Evolutionary conservation across 2,113 vertebrate genomes (phyloP), one percentile per base, ranked within the genome.

Genomic region (Pipra filicauda): DNA sequence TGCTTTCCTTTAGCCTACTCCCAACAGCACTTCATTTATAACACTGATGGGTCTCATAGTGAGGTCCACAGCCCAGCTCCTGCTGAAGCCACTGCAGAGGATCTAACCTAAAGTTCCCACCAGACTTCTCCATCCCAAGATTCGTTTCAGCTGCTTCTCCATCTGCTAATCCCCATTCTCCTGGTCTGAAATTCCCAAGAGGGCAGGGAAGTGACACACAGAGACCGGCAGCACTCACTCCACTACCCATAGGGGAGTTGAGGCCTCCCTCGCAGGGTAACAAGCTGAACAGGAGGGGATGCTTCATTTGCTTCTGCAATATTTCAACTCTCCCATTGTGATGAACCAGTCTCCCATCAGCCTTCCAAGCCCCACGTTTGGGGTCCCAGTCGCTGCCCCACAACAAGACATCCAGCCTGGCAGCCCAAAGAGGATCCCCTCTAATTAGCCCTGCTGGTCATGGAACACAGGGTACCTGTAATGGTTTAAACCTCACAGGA

Each of bases 141-240:
- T 16, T 83, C 33, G 27, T 55, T 52, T 61, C 51, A 44, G 35
- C 67, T 72, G 27, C 33, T 88, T 58, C 33, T 19, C 35, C 39
- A 12, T 5, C 17, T 35, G 52, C 39, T 62, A 73, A 37, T 15
- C 37, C 37, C 16, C 35, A 24, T 23, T 18, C 35, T 46, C 54
- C 67, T 22, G 12, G 24, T 20, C 72, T 13, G 26, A 28, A 88
- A 49, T 35, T 73, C 54, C 71, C 51, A 33, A 1, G 30, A 52
- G n/a, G 12, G 52, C 39, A 46, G 27, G 16, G 13, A 57, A 49
- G 24, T 2, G 23, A 17, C 1, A 1, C 51, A 10, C 0, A 1
- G 51, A 35, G 46, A 35, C 0, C 1, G 27, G 49, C 51, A 55
- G 67, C 21, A 5, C 6, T 20, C 0, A 0, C 15, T 48, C 24